Percentiles rank a stretch among this genome's conserved stretches.
phyloP scores from a whole-genome alignment of 2,888 invertebrate genomes.

The Chloroclysta siterata region DNA sequence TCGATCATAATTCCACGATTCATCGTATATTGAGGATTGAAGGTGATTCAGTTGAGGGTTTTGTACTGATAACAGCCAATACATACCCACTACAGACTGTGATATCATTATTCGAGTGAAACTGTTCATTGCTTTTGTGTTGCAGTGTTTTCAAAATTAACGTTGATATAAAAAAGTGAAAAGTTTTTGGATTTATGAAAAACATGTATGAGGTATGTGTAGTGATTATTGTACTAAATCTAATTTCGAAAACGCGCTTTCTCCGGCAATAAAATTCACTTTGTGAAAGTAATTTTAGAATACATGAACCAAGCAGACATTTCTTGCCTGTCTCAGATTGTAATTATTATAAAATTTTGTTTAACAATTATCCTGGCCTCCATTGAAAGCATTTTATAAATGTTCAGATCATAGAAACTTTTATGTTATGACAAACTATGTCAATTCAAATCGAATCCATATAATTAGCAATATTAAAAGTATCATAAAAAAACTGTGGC shows the following conservation, averaged over 20 bases:
- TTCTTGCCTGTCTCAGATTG: slow-evolving; percentile 1
- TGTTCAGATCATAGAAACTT: too few species aligned
- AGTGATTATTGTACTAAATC: slow-evolving; percentile 10
- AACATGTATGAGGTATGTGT: slow-evolving; percentile 7
- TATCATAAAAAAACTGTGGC: not conserved
- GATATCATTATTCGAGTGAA: slow-evolving; percentile 8
- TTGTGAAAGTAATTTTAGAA: slow-evolving; percentile 28
- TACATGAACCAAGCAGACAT: slow-evolving; percentile 8
- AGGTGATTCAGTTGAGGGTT: not conserved
- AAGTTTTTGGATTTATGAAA: slow-evolving; percentile 9
- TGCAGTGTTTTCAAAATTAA: not conserved
- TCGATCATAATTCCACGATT: not conserved
- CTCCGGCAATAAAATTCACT: slow-evolving; percentile 23
- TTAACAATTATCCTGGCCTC: too few species aligned
- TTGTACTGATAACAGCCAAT: not conserved
- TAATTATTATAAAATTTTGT: too few species aligned
- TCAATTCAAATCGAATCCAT: too few species aligned
- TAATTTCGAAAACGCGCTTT: slow-evolving; percentile 22
- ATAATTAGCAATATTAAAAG: too few species aligned
- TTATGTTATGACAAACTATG: not conserved
- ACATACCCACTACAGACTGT: not conserved
- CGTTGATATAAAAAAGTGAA: not conserved
- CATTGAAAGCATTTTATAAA: too few species aligned
- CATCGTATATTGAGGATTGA: not conserved
- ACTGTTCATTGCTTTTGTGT: not conserved